Evolutionary conservation across 2,888 invertebrate species (phyloP), one percentile per base, ranked within the genome.

Genomic region (Thecophora atra): DNA sequence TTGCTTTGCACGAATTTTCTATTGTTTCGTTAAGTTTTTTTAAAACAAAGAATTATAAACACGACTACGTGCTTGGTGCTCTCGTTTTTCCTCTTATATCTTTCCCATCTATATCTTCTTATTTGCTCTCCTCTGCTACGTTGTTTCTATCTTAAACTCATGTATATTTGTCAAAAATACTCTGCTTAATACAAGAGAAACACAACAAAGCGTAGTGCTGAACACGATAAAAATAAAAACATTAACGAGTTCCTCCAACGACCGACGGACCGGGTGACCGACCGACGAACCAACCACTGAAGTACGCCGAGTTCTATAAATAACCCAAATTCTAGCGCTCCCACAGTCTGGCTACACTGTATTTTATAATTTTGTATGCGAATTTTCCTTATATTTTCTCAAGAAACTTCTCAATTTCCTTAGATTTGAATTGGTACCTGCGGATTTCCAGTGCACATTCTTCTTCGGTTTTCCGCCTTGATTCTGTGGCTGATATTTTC

Each of bases 381-480:
- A 67, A 62, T 72, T 63, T 64, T 80, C 26, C 75, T 78, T 83
- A 81, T 86, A 83, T 82, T 83, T 82, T 80, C n/a, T n/a, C n/a
- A 80, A 76, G 79, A 82, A 80, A 85, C 77, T 73, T 62, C 52
- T 72, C 21, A 28, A 2, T 37, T 37, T 37, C 37, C 37, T 37
- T 6, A 11, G 11, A 8, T 37, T 37, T 37, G 37, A 44, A 44
- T n/a, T 28, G 28, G 21, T 91, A 94, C 94, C 94, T 93, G 94
- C 92, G 80, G 93, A 91, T 88, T 92, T 93, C 94, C 94, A 94
- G 88, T 93, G 93, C 81, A 93, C 92, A 89, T 91, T 92, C 88
- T 93, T 93, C 83, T 90, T 91, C 83, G 90, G 91, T 86, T 89
- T 87, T 80, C 87, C 86, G 85, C 87, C 87, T 83, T 88, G 87